phyloP scores from a whole-genome alignment of 2,113 vertebrate species.

The Sinocyclocheilus rhinocerous region DNA sequence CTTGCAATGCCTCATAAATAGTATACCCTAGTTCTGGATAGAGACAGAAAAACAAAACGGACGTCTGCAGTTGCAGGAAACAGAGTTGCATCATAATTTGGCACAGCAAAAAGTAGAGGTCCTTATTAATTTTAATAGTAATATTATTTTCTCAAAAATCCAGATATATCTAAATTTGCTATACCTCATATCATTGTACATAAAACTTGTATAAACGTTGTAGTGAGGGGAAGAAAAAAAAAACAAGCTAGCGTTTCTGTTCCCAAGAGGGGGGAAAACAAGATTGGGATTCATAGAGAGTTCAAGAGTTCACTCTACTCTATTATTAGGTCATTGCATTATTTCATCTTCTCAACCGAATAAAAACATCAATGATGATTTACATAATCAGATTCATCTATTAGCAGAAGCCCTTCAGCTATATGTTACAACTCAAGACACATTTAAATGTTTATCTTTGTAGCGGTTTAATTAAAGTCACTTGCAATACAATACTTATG shows the following conservation, averaged over 20 bases:
- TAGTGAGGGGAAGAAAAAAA: neutral
- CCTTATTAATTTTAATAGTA: neutral
- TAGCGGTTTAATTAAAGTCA: constrained; percentile 6
- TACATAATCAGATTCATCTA: constrained; percentile 35
- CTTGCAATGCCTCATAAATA: constrained; percentile 52
- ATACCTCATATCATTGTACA: neutral
- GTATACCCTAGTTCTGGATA: constrained; percentile 33
- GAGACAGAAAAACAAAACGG: constrained; percentile 44
- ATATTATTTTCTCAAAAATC: neutral
- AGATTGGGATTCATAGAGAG: neutral
- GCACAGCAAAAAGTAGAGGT: neutral
- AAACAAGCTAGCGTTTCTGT: neutral
- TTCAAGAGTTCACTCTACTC: neutral
- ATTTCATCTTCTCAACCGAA: neutral
- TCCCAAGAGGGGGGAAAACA: neutral
- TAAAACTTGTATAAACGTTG: neutral
- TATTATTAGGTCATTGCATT: constrained; percentile 2
- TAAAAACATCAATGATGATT: constrained; percentile 28
- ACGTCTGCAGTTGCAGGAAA: neutral
- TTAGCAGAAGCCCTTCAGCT: constrained; percentile 22
- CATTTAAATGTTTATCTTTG: neutral
- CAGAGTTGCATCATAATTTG: neutral
- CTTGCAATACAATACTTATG: neutral
- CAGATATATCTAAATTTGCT: neutral
- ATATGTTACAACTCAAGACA: neutral